phyloP scores from a whole-genome alignment of 2,888 invertebrate species.

The Drosophila paramelanica region DNA sequence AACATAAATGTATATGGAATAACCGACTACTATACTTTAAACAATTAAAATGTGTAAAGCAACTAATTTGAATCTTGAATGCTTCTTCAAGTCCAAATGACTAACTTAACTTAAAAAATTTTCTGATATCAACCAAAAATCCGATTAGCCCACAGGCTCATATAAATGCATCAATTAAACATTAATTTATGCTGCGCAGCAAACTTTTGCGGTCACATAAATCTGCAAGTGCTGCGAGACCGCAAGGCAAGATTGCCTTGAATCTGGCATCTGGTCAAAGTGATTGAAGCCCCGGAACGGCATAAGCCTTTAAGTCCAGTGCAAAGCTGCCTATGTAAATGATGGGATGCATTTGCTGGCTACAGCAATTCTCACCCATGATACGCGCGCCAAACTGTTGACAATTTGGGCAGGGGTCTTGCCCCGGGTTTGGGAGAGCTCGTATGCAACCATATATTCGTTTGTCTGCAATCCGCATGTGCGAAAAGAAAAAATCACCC shows the following conservation, averaged over 20 bases:
- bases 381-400: conserved; percentile 47
- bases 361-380: conserved; percentile 32
- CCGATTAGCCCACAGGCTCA: conserved; percentile 28
- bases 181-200: conserved; percentile 71
- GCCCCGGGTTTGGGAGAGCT: neutral
- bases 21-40: no score
- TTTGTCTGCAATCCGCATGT: conserved; percentile 21
- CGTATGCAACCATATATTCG: conserved; percentile 37
- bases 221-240: conserved; percentile 60
- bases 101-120: neutral
- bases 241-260: conserved; percentile 46
- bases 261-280: conserved; percentile 38
- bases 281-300: conserved; percentile 58
- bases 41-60: no score
- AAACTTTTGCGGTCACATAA: conserved; percentile 75
- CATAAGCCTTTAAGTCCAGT: conserved; percentile 50
- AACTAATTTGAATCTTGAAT: no score
- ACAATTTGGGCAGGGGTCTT: conserved; percentile 38
- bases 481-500: conserved; percentile 15
- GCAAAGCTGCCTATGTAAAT: conserved; percentile 61
- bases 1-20: no score
- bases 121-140: conserved; percentile 20
- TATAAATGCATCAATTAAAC: conserved; percentile 72
- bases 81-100: neutral
- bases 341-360: conserved; percentile 68